phyloP scores from a whole-genome alignment of 2,113 vertebrate species.

The Stegastes partitus region DNA sequence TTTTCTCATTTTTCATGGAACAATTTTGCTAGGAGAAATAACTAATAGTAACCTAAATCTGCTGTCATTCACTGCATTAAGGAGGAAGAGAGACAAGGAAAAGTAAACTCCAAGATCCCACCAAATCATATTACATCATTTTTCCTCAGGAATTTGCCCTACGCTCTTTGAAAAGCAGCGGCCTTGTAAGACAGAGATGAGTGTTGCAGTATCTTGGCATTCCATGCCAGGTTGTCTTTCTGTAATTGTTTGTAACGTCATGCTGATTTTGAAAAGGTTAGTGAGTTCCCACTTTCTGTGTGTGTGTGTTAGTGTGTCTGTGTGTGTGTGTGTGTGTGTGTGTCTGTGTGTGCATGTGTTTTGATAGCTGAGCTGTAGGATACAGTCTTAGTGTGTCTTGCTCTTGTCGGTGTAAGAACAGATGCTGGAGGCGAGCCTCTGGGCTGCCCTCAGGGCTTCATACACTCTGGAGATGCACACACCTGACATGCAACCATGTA shows the following conservation, averaged over 20 bases:
- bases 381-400: conserved; percentile 75
- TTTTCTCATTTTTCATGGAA: not conserved
- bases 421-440: conserved; percentile 78
- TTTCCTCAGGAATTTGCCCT: conserved; percentile 13
- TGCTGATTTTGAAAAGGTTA: conserved; percentile 72
- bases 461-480: conserved; percentile 69
- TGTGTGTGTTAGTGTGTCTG: conserved; percentile 33
- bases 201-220: conserved; percentile 48
- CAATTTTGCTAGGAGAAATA: not conserved
- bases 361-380: conserved; percentile 73
- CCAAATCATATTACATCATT: conserved; percentile 1
- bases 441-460: conserved; percentile 82
- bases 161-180: conserved; percentile 40
- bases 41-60: not conserved
- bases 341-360: conserved; percentile 51
- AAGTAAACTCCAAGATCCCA: not conserved
- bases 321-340: conserved; percentile 35
- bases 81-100: not conserved
- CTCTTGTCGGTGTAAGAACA: conserved; percentile 83
- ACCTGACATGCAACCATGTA: conserved; percentile 70
- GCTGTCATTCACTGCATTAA: not conserved
- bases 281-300: conserved; percentile 27
- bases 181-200: conserved; percentile 64
- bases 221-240: conserved; percentile 54
- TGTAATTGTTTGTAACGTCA: conserved; percentile 67